Evolutionary conservation across 2,797 vertebrate species (phyloP).

Genomic region (Diceros bicornis): DNA sequence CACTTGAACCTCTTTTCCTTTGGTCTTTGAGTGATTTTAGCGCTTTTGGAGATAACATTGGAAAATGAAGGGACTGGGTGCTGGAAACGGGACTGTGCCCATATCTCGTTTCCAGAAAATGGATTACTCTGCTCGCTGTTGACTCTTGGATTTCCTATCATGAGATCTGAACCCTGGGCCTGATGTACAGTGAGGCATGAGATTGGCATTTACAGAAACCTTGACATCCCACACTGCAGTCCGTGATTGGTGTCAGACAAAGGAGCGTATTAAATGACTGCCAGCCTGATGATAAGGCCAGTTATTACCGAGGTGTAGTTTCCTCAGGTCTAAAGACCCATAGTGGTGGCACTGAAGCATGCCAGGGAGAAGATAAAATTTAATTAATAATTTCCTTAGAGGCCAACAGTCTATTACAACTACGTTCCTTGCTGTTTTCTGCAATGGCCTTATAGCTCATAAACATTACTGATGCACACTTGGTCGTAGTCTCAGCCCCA

Average conservation of each 20-base stretch:
- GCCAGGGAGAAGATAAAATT: constrained; percentile 83
- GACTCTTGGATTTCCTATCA: constrained; percentile 65
- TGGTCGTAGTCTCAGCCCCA: constrained; percentile 67
- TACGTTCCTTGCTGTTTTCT: constrained; percentile 78
- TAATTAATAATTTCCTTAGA: constrained; percentile 87
- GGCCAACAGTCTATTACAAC: constrained; percentile 81
- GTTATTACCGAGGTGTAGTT: constrained; percentile 79
- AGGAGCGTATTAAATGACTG: constrained; percentile 80
- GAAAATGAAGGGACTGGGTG: not conserved
- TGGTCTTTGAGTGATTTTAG: not conserved
- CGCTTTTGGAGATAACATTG: not conserved
- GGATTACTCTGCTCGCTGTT: not conserved
- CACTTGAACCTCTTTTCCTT: not conserved
- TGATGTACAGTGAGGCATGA: constrained; percentile 30
- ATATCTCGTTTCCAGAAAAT: constrained; percentile 65
- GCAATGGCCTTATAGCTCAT: constrained; percentile 81
- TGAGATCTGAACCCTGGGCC: constrained; percentile 72
- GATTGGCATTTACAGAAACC: constrained; percentile 70
- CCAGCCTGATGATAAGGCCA: constrained; percentile 77
- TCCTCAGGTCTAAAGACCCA: constrained; percentile 81
- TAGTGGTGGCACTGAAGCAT: constrained; percentile 75
- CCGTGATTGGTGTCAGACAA: constrained; percentile 82
- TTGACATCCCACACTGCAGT: constrained; percentile 55
- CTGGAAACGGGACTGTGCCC: not conserved
- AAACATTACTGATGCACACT: constrained; percentile 69